Evolutionary conservation across 2,113 vertebrate species (phyloP).

Genomic region (Neodon shergylaensis): DNA sequence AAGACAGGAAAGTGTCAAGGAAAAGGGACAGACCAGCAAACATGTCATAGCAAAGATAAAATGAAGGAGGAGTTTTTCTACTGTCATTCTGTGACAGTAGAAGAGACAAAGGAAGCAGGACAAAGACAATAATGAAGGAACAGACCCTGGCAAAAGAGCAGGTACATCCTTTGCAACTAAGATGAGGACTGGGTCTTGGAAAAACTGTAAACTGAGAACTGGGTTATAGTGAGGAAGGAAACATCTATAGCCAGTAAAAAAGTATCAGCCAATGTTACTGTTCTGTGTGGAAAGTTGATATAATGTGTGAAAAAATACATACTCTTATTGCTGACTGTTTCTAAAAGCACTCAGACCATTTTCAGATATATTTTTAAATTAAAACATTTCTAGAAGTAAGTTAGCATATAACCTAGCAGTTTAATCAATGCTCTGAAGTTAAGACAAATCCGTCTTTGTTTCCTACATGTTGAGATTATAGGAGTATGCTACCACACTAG

Average conservation of each 20-base stretch:
- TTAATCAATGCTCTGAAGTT: constrained; percentile 36
- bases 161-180: not conserved
- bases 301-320: not conserved
- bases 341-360: not conserved
- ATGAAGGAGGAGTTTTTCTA: not conserved
- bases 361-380: not conserved
- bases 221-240: not conserved
- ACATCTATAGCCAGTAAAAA: not conserved
- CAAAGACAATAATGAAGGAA: not conserved
- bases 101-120: not conserved
- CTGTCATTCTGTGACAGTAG: not conserved
- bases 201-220: not conserved
- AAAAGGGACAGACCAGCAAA: not conserved
- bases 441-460: not conserved
- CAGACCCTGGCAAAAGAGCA: not conserved
- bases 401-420: constrained; percentile 55
- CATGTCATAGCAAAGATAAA: not conserved
- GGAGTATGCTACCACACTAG: not conserved
- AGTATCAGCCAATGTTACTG: not conserved
- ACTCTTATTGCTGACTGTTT: not conserved
- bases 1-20: not conserved
- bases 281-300: not conserved
- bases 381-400: not conserved
- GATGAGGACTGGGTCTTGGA: not conserved
- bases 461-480: not conserved